Evolutionary conservation across 2,797 vertebrate species (phyloP).

Genomic region (Lagodon rhomboides): DNA sequence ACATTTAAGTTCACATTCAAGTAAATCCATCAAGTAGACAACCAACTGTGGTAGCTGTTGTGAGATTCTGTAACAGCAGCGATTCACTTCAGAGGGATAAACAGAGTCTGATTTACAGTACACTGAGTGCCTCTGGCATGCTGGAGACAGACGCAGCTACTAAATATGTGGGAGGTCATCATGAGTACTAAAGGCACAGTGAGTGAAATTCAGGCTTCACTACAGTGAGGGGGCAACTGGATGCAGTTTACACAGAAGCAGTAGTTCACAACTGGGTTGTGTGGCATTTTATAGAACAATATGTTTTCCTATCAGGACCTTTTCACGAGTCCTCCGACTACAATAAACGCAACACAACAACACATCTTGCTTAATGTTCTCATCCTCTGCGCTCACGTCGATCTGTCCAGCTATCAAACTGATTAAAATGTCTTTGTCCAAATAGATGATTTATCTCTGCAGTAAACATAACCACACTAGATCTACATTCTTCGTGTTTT

Average conservation of each 20-base stretch:
- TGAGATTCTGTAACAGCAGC: conserved; percentile 12
- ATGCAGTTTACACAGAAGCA: conserved; percentile 23
- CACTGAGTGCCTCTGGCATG: conserved; percentile 31
- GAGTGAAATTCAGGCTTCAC: conserved; percentile 29
- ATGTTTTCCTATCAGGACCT: neutral
- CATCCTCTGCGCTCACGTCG: neutral
- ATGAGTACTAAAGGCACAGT: conserved; percentile 28
- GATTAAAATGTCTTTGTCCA: neutral
- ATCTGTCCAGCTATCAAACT: neutral
- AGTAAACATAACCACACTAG: neutral
- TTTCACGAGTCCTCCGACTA: neutral
- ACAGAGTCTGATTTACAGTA: conserved; percentile 29
- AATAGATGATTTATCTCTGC: neutral
- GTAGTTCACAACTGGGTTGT: neutral
- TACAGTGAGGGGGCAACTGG: conserved; percentile 20
- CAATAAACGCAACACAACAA: neutral
- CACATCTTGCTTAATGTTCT: neutral
- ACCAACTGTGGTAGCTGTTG: neutral
- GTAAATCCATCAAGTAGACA: conserved; percentile 1
- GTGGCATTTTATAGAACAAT: neutral
- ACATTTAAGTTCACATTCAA: neutral
- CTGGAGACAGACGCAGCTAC: conserved; percentile 33
- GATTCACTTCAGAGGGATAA: conserved; percentile 27
- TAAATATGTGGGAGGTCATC: conserved; percentile 48
- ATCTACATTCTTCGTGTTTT: neutral